Percentiles rank a stretch among this genome's conserved stretches.
Evolutionary conservation across 2,113 vertebrate genomes (phyloP).

Genomic region (Cairina moschata): DNA sequence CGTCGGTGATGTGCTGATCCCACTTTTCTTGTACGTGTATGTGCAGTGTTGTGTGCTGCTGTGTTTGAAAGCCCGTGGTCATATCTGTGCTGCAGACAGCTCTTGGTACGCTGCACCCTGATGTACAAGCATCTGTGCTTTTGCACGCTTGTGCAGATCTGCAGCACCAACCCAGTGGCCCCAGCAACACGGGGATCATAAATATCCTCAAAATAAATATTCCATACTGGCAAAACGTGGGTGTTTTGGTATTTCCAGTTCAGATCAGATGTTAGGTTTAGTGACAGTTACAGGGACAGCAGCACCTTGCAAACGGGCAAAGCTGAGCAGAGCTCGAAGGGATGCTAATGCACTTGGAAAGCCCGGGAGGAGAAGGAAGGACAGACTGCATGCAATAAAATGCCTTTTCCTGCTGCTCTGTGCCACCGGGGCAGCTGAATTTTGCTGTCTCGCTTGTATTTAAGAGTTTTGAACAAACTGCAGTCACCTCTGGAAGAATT

Average conservation of each 20-base stretch:
- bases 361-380: neutral
- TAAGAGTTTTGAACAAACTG: neutral
- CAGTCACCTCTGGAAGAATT: neutral
- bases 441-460: neutral
- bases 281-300: too few relatives aligned
- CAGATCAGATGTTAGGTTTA: neutral
- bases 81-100: neutral
- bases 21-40: neutral
- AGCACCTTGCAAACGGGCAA: neutral
- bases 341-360: neutral
- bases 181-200: neutral
- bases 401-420: neutral
- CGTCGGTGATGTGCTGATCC: neutral
- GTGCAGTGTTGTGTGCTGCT: neutral
- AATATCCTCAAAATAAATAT: neutral
- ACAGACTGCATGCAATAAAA: neutral
- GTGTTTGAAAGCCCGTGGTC: accelerated
- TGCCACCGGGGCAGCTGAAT: neutral
- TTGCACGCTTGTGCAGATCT: neutral
- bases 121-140: accelerated
- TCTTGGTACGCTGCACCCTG: neutral
- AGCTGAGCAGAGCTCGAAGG: neutral
- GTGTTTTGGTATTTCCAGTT: neutral
- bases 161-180: accelerated
- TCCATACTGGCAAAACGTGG: neutral